Evolutionary conservation across 2,113 vertebrate genomes (phyloP).

Genomic region (Sigmodon hispidus): DNA sequence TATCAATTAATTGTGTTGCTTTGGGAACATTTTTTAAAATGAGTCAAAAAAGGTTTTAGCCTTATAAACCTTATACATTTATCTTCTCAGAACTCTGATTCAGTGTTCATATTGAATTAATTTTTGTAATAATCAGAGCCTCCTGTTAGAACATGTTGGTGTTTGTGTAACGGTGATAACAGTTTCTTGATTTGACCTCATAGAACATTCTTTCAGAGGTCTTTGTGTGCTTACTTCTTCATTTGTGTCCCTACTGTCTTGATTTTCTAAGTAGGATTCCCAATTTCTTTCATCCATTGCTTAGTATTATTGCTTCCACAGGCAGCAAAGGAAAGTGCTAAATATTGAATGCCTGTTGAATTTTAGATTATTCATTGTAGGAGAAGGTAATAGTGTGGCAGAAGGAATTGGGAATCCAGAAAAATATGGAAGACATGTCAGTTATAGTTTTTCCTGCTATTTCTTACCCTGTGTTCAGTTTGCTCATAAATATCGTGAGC

Average conservation of each 20-base stretch:
- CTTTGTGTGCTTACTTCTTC: background rate
- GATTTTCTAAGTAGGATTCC: background rate
- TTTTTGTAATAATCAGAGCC: background rate
- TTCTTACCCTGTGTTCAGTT: background rate
- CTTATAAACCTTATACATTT: background rate
- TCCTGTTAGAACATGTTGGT: background rate
- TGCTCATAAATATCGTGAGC: background rate
- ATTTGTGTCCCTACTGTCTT: background rate
- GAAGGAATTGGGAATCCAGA: background rate
- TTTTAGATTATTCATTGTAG: background rate
- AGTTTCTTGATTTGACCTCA: background rate
- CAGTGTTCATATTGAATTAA: background rate
- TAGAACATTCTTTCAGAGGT: background rate
- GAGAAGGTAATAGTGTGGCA: background rate
- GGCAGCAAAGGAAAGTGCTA: background rate
- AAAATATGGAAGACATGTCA: background rate
- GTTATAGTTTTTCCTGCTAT: fast-evolving
- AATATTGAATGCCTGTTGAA: background rate
- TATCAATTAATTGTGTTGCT: background rate
- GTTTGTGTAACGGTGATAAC: background rate
- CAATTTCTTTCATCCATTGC: background rate
- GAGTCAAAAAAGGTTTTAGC: background rate
- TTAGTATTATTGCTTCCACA: background rate
- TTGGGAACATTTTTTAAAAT: background rate
- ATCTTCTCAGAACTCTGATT: background rate